Evolutionary conservation across 2,888 invertebrate genomes (phyloP).

Genomic region (Cloeon dipterum): DNA sequence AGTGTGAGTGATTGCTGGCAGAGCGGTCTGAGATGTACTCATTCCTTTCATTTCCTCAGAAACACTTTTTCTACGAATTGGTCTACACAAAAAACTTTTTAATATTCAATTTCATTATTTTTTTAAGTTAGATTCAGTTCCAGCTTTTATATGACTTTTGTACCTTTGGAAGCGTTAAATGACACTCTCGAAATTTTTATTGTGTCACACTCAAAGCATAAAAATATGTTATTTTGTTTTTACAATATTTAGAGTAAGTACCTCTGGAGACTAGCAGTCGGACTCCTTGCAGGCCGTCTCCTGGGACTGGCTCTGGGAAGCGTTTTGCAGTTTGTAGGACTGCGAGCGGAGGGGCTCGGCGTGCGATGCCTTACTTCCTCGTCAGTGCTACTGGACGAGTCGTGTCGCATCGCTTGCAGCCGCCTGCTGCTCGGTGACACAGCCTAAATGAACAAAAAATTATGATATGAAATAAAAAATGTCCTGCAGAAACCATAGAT

Average conservation of each 20-base stretch:
- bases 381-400: not conserved
- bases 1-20: not conserved
- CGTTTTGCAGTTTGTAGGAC: constrained; percentile 1
- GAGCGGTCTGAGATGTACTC: not conserved
- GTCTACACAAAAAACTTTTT: not conserved
- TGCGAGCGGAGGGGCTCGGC: not conserved
- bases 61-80: not conserved
- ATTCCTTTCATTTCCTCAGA: not conserved
- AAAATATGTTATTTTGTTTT: not conserved
- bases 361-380: not conserved
- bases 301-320: constrained; percentile 28
- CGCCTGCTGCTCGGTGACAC: not conserved
- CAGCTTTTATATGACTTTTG: too few relatives aligned
- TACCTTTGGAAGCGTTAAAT: not conserved
- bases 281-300: constrained; percentile 47
- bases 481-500: constrained; percentile 5
- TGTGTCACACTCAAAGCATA: too few relatives aligned
- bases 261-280: constrained; percentile 57
- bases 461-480: not conserved
- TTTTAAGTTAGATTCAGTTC: too few relatives aligned
- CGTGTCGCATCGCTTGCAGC: not conserved
- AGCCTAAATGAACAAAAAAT: not conserved
- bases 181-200: too few relatives aligned
- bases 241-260: not conserved
- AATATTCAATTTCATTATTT: too few relatives aligned